Percentiles rank a stretch among this genome's conserved stretches.
Evolutionary conservation across 2,888 invertebrate genomes (phyloP).

Genomic region (Andrena flavipes): DNA sequence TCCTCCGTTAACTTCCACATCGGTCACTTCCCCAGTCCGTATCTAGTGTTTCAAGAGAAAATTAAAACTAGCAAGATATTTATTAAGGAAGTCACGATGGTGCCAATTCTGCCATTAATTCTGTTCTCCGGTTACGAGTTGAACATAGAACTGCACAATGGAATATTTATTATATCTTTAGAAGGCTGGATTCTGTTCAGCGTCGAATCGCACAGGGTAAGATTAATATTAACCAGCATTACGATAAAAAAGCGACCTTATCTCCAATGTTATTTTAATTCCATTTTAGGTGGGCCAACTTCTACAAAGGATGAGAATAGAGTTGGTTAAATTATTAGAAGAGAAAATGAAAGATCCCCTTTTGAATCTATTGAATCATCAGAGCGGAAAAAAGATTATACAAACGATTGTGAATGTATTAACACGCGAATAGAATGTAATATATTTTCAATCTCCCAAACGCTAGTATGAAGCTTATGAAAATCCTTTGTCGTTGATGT

Average conservation of each 20-base stretch:
- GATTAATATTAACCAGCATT: constrained; percentile 38
- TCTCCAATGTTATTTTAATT: no score
- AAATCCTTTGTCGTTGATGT: background rate
- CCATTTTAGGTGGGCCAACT: constrained; percentile 90
- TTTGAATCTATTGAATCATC: constrained; percentile 89
- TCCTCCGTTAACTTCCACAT: constrained; percentile 90
- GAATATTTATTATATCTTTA: constrained; percentile 90
- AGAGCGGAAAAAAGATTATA: constrained; percentile 91
- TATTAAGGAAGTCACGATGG: constrained; percentile 93
- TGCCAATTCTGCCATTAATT: constrained; percentile 90
- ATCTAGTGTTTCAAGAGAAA: constrained; percentile 93
- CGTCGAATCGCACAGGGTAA: constrained; percentile 90
- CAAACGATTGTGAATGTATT: constrained; percentile 91
- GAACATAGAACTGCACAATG: constrained; percentile 90
- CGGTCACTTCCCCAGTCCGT: constrained; percentile 90
- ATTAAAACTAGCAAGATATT: constrained; percentile 92
- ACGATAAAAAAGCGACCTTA: no score
- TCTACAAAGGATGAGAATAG: constrained; percentile 91
- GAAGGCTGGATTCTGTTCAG: constrained; percentile 94
- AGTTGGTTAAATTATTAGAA: constrained; percentile 91
- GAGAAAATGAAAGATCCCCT: constrained; percentile 94
- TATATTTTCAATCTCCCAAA: constrained; percentile 13
- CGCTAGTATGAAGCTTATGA: constrained; percentile 11
- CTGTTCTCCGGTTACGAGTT: constrained; percentile 89
- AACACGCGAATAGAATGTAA: constrained; percentile 77